These are phyloP conservation scores for Phaethornis superciliosus DNA, from an alignment of 2,113 vertebrate genomes.

Conservation along the genomic window DNA sequence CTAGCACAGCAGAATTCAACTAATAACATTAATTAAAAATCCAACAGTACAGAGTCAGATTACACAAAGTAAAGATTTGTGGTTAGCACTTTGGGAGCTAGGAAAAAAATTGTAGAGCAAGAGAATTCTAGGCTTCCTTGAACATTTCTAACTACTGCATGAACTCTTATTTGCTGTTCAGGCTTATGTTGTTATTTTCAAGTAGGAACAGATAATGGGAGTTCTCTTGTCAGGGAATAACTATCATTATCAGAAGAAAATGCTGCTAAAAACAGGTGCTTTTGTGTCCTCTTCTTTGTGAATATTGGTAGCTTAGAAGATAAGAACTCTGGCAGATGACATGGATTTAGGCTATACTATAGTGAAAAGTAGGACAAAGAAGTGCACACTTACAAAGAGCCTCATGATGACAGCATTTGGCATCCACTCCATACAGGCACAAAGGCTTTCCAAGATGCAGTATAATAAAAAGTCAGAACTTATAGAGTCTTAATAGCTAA, in stretches of 20 bases:
- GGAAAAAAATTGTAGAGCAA: neutral
- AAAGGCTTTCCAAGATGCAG: neutral
- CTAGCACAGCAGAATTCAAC: neutral
- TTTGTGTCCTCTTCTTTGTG: neutral
- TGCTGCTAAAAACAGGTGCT: neutral
- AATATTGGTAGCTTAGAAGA: neutral
- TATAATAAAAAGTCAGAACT: neutral
- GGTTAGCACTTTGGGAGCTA: neutral
- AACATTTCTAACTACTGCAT: neutral
- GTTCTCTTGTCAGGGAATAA: constrained; percentile 25
- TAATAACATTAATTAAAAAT: neutral
- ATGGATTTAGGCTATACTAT: neutral
- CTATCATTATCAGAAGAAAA: neutral
- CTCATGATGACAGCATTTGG: neutral
- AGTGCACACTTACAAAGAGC: neutral
- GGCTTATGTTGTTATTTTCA: neutral
- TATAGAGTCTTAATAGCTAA: neutral
- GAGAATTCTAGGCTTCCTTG: neutral
- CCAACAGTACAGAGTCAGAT: neutral
- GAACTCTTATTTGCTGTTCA: neutral
- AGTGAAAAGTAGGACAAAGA: neutral
- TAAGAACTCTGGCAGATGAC: neutral
- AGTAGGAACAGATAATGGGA: neutral
- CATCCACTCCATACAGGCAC: neutral
- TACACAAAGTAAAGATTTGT: neutral